Percentiles rank a stretch among this genome's conserved stretches.
phyloP scores from a whole-genome alignment of 2,113 vertebrate genomes.

The Anhinga anhinga region DNA sequence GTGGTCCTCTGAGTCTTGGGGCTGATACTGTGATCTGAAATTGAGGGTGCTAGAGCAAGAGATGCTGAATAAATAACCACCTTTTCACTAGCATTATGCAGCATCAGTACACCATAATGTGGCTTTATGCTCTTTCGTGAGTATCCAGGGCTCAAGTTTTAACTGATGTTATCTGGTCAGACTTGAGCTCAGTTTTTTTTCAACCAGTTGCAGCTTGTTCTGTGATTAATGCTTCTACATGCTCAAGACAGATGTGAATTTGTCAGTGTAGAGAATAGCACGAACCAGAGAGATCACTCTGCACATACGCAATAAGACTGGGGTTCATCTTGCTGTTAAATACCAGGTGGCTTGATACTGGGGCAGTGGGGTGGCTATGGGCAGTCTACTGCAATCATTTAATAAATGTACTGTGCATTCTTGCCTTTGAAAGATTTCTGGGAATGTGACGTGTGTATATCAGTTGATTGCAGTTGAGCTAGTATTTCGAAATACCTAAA shows the following conservation, averaged over 20 bases:
- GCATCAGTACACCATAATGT: background rate
- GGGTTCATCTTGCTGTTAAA: background rate
- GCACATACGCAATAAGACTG: background rate
- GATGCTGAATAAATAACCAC: background rate
- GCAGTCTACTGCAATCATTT: background rate
- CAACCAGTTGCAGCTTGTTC: background rate
- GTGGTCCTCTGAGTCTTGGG: background rate
- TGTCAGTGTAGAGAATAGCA: background rate
- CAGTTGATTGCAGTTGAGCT: background rate
- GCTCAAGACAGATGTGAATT: background rate
- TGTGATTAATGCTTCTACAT: background rate
- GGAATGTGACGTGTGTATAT: background rate
- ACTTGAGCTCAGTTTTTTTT: background rate
- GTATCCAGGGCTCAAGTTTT: background rate
- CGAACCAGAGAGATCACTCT: background rate
- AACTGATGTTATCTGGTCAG: background rate
- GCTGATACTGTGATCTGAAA: background rate
- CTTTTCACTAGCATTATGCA: background rate
- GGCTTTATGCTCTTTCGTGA: background rate
- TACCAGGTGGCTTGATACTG: background rate
- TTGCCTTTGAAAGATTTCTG: background rate
- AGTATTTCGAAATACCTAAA: background rate
- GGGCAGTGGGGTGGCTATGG: background rate
- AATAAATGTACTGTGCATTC: background rate
- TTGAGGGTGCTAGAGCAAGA: background rate